Conservation (phyloP, 2,797 vertebrate species). For the Diplodus puntazzo region DNA sequence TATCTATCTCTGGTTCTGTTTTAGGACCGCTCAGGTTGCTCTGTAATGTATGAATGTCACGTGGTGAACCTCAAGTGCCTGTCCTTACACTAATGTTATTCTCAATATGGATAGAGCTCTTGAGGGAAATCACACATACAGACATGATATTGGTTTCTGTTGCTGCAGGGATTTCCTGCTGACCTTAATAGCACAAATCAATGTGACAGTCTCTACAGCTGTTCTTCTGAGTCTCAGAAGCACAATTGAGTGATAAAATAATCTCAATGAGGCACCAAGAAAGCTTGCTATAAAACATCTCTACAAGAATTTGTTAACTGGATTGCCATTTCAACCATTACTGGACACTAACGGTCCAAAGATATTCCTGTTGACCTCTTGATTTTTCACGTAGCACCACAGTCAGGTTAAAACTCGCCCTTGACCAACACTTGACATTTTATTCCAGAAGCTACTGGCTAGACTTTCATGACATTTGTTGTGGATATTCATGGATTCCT, state of each 20-base stretch:
- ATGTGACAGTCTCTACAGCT: conserved; percentile 24
- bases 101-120: conserved; percentile 3
- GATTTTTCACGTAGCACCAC: not conserved
- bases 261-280: too few species aligned
- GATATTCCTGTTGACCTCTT: not conserved
- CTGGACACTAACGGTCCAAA: not conserved
- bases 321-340: not conserved
- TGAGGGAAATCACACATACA: conserved; percentile 17
- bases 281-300: too few species aligned
- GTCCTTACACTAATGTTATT: conserved; percentile 20
- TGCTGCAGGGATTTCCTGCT: conserved; percentile 2
- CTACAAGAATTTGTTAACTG: not conserved
- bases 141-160: conserved; percentile 23
- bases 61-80: conserved; percentile 10
- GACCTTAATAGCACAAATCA: conserved; percentile 32
- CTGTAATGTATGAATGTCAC: conserved; percentile 13
- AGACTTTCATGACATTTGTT: conserved; percentile 2
- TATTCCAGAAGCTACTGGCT: not conserved
- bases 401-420: not conserved
- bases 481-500: not conserved
- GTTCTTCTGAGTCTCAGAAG: not conserved
- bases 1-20: not conserved
- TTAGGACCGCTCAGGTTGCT: conserved; percentile 5
- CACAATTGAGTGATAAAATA: not conserved
- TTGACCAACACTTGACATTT: not conserved